Base-by-base conservation (phyloP, 2,113 vertebrate species). In the Toxotes jaculatrix region DNA sequence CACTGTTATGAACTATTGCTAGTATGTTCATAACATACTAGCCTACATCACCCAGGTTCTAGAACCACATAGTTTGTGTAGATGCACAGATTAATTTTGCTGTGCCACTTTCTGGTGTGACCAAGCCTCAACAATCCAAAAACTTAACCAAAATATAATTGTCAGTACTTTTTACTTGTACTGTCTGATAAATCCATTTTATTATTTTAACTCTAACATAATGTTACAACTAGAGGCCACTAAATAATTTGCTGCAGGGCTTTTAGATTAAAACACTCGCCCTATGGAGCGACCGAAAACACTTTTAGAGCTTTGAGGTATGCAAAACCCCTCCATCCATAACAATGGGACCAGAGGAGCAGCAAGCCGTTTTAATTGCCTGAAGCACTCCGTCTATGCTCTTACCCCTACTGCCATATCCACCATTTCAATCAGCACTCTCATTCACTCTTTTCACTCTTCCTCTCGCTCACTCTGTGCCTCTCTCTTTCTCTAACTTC, bases 321-420 rank as follows among this genome's bases (percentile, higher is more conserved):
- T 80, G 69, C 60, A 79, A 64, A 86, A 62, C 32, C 51, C 55
- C 72, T 78, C 47, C 75, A 69, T 47, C 51, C 32, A 31, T 57
- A 13, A 92, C 84, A 92, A 92, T 79, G 70, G 73, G 51, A 77
- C 62, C 55, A 75, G 82, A 82, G 80, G 56, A 63, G 88, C 74
- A 81, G 81, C 61, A 40, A 86, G 83, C 80, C 21, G 27, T 84
- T 93, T 90, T 89, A 92, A 93, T 93, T 93, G 89, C 90, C 79
- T 56, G 67, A 87, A 86, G 81, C 78, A 78, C 72, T 86, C 71
- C 7, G 19, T 86, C 85, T 57, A 13, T 61, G 59, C 80, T 87
- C 57, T 71, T 68, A 79, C 77, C 68, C 73, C 85, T 87, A 65
- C 61, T 21, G 66, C 74, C 80, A 88, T 83, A 87, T 90, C 88